A percentile compares a stretch with the other conserved stretches of the same genome.
These are phyloP conservation scores for Periophthalmus magnuspinnatus DNA, from an alignment of 2,797 vertebrate species.

Conservation along the genomic window DNA sequence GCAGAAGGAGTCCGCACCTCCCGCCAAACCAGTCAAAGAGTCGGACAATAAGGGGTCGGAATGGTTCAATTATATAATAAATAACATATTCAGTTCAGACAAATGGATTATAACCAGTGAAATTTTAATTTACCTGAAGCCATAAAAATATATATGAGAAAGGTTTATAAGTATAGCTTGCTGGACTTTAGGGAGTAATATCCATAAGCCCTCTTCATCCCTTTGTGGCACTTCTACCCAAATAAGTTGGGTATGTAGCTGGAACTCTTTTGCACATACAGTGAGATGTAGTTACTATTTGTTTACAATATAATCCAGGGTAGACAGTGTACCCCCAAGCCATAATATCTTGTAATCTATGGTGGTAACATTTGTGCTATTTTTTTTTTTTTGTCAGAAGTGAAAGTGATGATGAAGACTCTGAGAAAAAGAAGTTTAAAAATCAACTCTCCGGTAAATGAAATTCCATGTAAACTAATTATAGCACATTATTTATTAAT, in stretches of 20 bases:
- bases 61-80: background rate
- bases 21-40: constrained; percentile 93
- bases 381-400: constrained; percentile 81
- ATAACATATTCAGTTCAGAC: background rate
- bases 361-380: background rate
- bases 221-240: too few species aligned
- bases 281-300: too few species aligned
- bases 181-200: too few species aligned
- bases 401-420: constrained; percentile 96
- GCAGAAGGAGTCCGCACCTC: constrained; percentile 86
- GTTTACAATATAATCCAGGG: too few species aligned
- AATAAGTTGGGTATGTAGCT: too few species aligned
- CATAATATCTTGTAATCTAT: background rate
- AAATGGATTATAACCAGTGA: too few species aligned
- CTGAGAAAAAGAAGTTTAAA: constrained; percentile 98
- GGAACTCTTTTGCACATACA: too few species aligned
- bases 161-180: too few species aligned
- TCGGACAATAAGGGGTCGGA: constrained; percentile 93
- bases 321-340: background rate
- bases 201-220: too few species aligned
- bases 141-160: too few species aligned
- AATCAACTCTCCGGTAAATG: constrained; percentile 89
- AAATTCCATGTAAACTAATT: constrained; percentile 1
- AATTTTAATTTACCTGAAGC: too few species aligned
- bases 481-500: constrained; percentile 16